phyloP scores from a whole-genome alignment of 1,140 invertebrate species.

The Macrostomum lignano region DNA sequence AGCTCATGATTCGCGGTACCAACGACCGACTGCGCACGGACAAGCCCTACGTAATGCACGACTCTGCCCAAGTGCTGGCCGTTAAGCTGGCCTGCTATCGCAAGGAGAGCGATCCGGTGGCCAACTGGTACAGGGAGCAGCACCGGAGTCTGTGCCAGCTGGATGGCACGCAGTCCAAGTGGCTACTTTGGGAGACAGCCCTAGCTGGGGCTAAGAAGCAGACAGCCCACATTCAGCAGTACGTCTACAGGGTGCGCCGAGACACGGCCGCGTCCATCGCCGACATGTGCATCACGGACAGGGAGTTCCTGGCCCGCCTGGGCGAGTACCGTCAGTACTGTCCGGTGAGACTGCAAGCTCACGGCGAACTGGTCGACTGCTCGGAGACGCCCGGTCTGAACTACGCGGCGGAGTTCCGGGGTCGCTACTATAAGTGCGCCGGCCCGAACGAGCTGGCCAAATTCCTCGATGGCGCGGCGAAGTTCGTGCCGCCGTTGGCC shows the following conservation, averaged over 20 bases:
- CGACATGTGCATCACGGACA: constrained; percentile 23
- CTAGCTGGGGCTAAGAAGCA: constrained; percentile 12
- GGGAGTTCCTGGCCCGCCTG: constrained; percentile 20
- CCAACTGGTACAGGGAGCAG: constrained; percentile 19
- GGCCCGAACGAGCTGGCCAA: constrained; percentile 14
- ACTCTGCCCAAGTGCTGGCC: constrained; percentile 21
- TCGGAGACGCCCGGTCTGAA: constrained; percentile 13
- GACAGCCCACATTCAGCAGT: constrained; percentile 20
- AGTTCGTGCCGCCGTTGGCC: constrained; percentile 8
- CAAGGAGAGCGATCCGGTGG: constrained; percentile 12
- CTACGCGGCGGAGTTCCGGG: constrained; percentile 25
- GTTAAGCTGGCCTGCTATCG: constrained; percentile 17
- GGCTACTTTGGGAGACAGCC: constrained; percentile 21
- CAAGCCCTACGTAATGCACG: constrained; percentile 15
- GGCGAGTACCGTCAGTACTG: constrained; percentile 25
- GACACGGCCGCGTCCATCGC: constrained; percentile 20
- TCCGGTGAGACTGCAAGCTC: constrained; percentile 21
- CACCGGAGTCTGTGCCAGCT: constrained; percentile 18
- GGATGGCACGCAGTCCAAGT: constrained; percentile 18
- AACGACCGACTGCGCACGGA: neutral
- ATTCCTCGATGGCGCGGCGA: constrained; percentile 22
- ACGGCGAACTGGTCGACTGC: constrained; percentile 23
- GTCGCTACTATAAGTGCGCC: constrained; percentile 24
- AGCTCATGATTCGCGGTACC: constrained; percentile 14
- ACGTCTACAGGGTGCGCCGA: no score